These are phyloP conservation scores for Dasypus novemcinctus DNA, from an alignment of 2,113 vertebrate genomes.

Conservation along the genomic window DNA sequence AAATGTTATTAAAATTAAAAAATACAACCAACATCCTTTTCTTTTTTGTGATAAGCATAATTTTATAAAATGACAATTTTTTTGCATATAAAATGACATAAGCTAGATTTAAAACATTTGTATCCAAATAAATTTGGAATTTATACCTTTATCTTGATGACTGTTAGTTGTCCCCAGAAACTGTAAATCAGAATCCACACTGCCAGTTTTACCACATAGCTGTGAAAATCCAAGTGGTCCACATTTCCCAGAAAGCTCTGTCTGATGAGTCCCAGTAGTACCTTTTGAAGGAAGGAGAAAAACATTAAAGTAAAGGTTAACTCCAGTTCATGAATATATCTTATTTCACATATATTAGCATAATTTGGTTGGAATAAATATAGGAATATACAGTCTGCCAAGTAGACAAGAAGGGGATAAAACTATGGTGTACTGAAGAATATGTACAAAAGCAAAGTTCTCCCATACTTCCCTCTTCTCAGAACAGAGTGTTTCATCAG, in stretches of 20 bases:
- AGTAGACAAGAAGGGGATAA: background rate
- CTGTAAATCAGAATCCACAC: conserved; percentile 89
- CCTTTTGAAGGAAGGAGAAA: conserved; percentile 69
- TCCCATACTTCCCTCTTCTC: background rate
- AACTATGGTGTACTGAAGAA: background rate
- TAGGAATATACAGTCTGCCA: background rate
- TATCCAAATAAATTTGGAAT: background rate
- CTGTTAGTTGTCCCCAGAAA: conserved; percentile 82
- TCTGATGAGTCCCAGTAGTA: conserved; percentile 81
- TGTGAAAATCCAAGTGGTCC: conserved; percentile 78
- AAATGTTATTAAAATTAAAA: conserved; percentile 37
- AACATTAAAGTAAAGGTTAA: background rate
- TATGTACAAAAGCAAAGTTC: conserved; percentile 7
- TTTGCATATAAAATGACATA: conserved; percentile 24
- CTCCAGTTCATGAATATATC: background rate
- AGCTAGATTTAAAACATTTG: background rate
- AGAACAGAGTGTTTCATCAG: background rate
- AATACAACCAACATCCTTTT: background rate
- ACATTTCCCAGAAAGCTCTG: conserved; percentile 79
- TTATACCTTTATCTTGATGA: conserved; percentile 87
- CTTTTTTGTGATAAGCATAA: conserved; percentile 13
- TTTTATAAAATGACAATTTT: conserved; percentile 30
- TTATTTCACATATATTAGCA: conserved; percentile 23
- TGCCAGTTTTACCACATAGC: conserved; percentile 84
- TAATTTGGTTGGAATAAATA: background rate